Evolutionary conservation across 1,140 invertebrate genomes (phyloP).

Genomic region (Hylyphantes graminicola): DNA sequence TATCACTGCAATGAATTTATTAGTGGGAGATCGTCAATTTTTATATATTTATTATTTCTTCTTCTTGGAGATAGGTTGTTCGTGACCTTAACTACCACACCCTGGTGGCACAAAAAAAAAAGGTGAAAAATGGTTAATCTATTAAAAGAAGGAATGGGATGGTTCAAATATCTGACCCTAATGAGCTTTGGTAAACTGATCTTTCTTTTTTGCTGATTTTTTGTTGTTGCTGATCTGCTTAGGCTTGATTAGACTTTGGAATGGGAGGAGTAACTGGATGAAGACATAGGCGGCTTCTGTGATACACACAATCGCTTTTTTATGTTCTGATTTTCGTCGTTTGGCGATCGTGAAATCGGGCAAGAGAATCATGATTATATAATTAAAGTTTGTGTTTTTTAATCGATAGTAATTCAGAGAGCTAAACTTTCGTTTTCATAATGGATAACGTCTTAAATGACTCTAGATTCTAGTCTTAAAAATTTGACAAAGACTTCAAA

Average conservation of each 20-base stretch:
- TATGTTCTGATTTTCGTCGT: too few species aligned
- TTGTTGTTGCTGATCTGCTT: slow-evolving; percentile 22
- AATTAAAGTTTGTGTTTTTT: too few species aligned
- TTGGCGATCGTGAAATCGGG: too few species aligned
- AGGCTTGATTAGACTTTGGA: slow-evolving; percentile 5
- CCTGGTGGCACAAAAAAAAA: slow-evolving; percentile 1
- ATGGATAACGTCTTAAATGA: too few species aligned
- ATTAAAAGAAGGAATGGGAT: slow-evolving; percentile 18
- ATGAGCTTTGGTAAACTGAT: slow-evolving; percentile 47
- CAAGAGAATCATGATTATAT: too few species aligned
- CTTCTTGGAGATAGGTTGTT: background rate
- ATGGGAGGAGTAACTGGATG: slow-evolving; percentile 19
- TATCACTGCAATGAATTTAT: slow-evolving; percentile 56
- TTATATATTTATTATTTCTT: background rate
- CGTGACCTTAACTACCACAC: slow-evolving; percentile 38
- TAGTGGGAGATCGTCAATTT: background rate
- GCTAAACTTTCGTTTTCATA: too few species aligned
- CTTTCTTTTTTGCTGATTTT: slow-evolving; percentile 7
- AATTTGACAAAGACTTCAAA: too few species aligned
- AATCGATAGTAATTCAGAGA: too few species aligned
- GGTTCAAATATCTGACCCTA: slow-evolving; percentile 36
- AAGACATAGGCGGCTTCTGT: slow-evolving; percentile 29
- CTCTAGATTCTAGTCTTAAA: too few species aligned
- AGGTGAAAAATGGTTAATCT: slow-evolving; percentile 45
- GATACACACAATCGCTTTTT: slow-evolving; percentile 11